Evolutionary conservation across 2,888 invertebrate genomes (phyloP), one percentile per base, ranked within the genome.

Genomic region (Lamproptera curius): DNA sequence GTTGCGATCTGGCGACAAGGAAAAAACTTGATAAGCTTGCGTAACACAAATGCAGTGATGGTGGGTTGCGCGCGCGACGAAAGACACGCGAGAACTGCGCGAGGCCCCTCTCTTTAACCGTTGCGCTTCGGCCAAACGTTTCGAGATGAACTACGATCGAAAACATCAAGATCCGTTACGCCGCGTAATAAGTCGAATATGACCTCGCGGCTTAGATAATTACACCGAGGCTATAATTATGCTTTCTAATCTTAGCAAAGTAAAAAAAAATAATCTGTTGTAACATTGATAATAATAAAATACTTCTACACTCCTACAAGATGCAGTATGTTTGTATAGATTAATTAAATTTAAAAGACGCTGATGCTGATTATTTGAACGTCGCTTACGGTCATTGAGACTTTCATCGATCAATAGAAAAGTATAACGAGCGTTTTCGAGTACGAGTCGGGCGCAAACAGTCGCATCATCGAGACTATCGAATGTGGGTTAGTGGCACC

Each of bases 401-500:
- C 78, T 81, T 85, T 84, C 81, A 67, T 76, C 75, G 70, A 78
- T 81, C 76, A 67, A 79, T 76, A 74, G 71, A 82, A 85, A 85
- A 85, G 85, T 85, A 78, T 80, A 80, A 78, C 80, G 75, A 80
- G 76, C 74, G 75, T 80, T 73, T 80, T 80, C 74, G 75, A 73
- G 71, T 77, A 72, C 74, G 70, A 69, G 70, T 67, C 76, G 78
- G 75, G 76, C 78, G 74, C 76, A 73, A 76, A 72, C 74, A 76
- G 77, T 73, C 76, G 73, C 76, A 81, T 82, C 82, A 77, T 75
- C 70, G 73, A 70, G 63, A 61, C 59, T 63, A 56, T 57, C 60
- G 72, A 76, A 86, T 84, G 85, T 85, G 70, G 87, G 87, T 87
- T 78, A 86, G 85, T 86, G 60, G 85, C 72, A 79, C 76, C 61